phyloP scores from a whole-genome alignment of 2,888 invertebrate genomes.

The Athrips mouffetella region DNA sequence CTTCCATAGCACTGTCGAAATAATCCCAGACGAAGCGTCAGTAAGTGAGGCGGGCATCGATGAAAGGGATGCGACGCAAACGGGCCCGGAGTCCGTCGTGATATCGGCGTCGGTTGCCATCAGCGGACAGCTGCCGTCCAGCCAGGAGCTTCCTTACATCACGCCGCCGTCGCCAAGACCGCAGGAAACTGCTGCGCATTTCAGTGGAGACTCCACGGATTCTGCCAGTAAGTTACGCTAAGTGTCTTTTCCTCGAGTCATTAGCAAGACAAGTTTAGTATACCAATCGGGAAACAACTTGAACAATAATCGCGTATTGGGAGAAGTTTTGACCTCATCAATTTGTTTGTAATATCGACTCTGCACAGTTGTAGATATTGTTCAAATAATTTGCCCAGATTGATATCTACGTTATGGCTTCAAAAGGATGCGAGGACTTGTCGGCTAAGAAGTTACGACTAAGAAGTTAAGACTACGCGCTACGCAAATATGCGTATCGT shows the following conservation, averaged over 20 bases:
- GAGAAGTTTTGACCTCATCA: too few species aligned
- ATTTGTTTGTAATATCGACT: neutral
- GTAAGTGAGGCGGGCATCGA: slow-evolving; percentile 63
- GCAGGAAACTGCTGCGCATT: slow-evolving; percentile 78
- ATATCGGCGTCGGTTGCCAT: slow-evolving; percentile 93
- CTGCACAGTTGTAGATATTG: too few species aligned
- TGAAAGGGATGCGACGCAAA: slow-evolving; percentile 59
- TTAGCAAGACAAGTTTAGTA: too few species aligned
- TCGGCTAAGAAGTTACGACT: too few species aligned
- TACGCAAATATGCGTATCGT: too few species aligned
- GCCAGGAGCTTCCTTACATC: slow-evolving; percentile 93
- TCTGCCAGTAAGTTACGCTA: slow-evolving; percentile 89
- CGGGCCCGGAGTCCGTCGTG: slow-evolving; percentile 73
- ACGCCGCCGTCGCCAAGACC: slow-evolving; percentile 83
- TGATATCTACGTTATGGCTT: too few species aligned
- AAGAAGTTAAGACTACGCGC: too few species aligned
- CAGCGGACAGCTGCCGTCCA: slow-evolving; percentile 90
- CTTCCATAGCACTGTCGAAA: slow-evolving; percentile 55
- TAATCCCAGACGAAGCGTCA: slow-evolving; percentile 53
- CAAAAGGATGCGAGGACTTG: too few species aligned
- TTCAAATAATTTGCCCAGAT: too few species aligned
- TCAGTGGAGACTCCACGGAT: slow-evolving; percentile 94
- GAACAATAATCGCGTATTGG: too few species aligned
- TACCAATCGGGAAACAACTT: too few species aligned
- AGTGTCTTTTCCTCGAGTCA: neutral